Percentiles rank a stretch among this genome's conserved stretches.
Evolutionary conservation across 35 echinoderm and acorn worm species (phyloP).

Genomic region (Heliocidaris tuberculata): DNA sequence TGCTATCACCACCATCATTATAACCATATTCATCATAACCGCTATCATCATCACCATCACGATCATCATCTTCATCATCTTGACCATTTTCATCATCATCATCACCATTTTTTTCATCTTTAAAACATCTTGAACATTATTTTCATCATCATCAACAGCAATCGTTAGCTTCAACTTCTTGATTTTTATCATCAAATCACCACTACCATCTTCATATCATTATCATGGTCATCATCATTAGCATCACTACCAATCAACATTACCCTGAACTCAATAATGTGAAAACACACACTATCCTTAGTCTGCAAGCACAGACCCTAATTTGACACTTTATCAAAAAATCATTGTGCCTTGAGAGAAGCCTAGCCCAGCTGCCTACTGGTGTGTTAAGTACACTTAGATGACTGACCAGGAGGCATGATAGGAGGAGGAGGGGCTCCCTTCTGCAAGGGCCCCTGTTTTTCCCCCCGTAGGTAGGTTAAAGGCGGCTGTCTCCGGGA

Average conservation of each 20-base stretch:
- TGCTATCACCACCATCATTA: slow-evolving; percentile 2
- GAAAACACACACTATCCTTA: too few species aligned
- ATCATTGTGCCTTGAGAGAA: too few species aligned
- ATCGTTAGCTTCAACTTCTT: neutral
- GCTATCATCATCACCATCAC: slow-evolving; percentile 18
- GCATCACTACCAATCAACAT: neutral
- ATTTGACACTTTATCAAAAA: too few species aligned
- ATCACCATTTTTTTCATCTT: neutral
- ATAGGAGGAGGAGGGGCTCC: too few species aligned
- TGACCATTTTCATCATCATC: slow-evolving; percentile 15
- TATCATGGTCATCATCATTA: neutral
- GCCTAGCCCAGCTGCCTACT: too few species aligned
- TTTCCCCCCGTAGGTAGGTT: too few species aligned
- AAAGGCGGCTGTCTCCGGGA: too few species aligned
- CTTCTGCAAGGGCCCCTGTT: too few species aligned
- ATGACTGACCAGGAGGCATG: too few species aligned
- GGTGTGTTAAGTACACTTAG: too few species aligned
- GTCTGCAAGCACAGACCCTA: too few species aligned
- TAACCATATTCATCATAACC: slow-evolving; percentile 12
- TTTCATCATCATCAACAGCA: neutral
- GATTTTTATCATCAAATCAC: neutral
- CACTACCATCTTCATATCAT: neutral
- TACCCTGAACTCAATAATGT: neutral
- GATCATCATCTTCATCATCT: slow-evolving; percentile 7
- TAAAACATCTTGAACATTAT: neutral